phyloP scores from a whole-genome alignment of 2,113 vertebrate genomes.

The Nansenia antarctica region DNA sequence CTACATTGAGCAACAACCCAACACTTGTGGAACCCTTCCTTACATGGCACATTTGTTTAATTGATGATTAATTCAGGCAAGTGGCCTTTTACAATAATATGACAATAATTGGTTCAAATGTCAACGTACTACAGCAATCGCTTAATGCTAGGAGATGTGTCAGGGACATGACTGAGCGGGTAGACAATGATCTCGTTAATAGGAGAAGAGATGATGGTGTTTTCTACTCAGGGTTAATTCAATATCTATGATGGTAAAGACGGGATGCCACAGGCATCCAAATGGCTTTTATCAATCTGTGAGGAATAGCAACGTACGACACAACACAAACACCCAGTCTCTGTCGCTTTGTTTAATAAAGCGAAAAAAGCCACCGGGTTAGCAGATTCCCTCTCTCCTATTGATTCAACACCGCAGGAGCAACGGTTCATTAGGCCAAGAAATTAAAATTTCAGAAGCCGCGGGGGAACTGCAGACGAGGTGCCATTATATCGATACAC shows the following conservation, averaged over 20 bases:
- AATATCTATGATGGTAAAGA: conserved; percentile 48
- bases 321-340: not conserved
- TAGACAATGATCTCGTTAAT: conserved; percentile 34
- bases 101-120: not conserved
- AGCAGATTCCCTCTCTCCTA: conserved; percentile 56
- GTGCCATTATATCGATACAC: conserved; percentile 24
- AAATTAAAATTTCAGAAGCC: conserved; percentile 76
- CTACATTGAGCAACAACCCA: too few relatives aligned
- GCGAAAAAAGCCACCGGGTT: conserved; percentile 31
- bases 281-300: conserved; percentile 50
- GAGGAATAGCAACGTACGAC: conserved; percentile 16
- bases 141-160: not conserved
- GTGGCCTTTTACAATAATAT: not conserved
- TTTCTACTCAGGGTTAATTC: conserved; percentile 48
- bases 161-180: not conserved
- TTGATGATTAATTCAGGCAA: too few relatives aligned
- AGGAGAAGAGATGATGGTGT: conserved; percentile 58
- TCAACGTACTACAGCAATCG: not conserved
- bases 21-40: too few relatives aligned
- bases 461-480: conserved; percentile 7
- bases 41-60: too few relatives aligned
- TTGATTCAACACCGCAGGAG: conserved; percentile 55
- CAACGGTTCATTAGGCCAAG: conserved; percentile 78
- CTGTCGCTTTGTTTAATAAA: conserved; percentile 31
- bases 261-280: conserved; percentile 46